These are phyloP conservation scores for Myiothlypis coronata DNA, from an alignment of 2,797 vertebrate species.

Conservation along the genomic window DNA sequence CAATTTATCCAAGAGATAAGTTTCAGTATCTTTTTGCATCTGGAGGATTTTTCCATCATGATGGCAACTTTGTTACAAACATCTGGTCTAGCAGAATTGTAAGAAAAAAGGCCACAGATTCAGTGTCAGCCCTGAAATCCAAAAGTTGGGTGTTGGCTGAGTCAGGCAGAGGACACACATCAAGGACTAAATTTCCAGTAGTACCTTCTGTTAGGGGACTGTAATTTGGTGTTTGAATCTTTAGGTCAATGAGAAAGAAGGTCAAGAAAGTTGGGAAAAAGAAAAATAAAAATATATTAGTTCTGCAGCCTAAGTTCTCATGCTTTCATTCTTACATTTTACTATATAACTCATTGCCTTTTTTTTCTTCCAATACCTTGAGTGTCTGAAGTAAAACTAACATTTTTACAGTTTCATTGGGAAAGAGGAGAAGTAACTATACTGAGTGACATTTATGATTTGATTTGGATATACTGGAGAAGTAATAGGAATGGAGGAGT, in stretches of 20 bases:
- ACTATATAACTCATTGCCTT: not conserved
- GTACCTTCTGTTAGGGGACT: not conserved
- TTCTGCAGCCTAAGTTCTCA: not conserved
- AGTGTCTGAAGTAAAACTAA: not conserved
- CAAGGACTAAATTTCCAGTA: not conserved
- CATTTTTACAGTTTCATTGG: not conserved
- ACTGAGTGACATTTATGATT: not conserved
- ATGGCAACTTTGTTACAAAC: not conserved
- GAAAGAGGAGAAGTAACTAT: not conserved
- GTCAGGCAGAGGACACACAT: not conserved
- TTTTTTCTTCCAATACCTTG: not conserved
- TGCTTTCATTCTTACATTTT: not conserved
- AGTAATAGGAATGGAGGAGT: not conserved
- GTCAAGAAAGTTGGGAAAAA: not conserved
- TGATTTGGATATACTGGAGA: not conserved
- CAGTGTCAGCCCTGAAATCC: not conserved
- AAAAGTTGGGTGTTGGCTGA: not conserved
- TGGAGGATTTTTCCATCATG: not conserved
- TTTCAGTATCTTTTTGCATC: not conserved
- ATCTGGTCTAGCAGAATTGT: not conserved
- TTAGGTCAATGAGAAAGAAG: not conserved
- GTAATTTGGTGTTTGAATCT: not conserved
- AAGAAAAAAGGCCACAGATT: not conserved
- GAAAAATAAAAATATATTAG: not conserved
- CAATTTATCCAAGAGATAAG: not conserved